These are phyloP conservation scores for Tenthredo notha DNA, from an alignment of 2,888 invertebrate genomes.

Conservation along the genomic window DNA sequence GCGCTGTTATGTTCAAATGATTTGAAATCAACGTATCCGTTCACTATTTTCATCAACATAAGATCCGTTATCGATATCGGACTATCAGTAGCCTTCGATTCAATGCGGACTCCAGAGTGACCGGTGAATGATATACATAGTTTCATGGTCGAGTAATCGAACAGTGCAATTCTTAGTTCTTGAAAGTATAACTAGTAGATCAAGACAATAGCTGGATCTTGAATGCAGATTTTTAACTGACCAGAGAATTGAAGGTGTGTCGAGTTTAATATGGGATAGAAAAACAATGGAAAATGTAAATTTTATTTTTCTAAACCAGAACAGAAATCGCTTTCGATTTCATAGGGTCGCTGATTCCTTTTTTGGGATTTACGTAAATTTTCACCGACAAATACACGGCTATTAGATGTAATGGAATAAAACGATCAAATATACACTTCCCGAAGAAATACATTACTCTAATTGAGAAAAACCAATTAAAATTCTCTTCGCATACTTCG, in stretches of 20 bases:
- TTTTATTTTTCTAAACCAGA: background rate
- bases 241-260: background rate
- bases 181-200: constrained; percentile 1
- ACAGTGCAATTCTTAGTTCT: background rate
- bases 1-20: background rate
- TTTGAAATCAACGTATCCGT: background rate
- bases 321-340: background rate
- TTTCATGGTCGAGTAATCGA: constrained; percentile 38
- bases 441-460: background rate
- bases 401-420: background rate
- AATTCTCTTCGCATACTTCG: constrained; percentile 4
- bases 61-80: constrained; percentile 3
- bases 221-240: background rate
- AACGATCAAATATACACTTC: background rate
- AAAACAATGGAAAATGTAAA: background rate
- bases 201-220: constrained; percentile 25
- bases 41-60: background rate
- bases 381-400: background rate
- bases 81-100: constrained; percentile 32
- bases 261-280: background rate
- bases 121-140: constrained; percentile 20
- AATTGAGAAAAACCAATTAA: constrained; percentile 36
- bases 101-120: background rate
- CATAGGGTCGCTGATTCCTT: background rate
- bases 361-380: background rate